Evolutionary conservation across 1,140 invertebrate species (phyloP).

Genomic region (Nomia melanderi): DNA sequence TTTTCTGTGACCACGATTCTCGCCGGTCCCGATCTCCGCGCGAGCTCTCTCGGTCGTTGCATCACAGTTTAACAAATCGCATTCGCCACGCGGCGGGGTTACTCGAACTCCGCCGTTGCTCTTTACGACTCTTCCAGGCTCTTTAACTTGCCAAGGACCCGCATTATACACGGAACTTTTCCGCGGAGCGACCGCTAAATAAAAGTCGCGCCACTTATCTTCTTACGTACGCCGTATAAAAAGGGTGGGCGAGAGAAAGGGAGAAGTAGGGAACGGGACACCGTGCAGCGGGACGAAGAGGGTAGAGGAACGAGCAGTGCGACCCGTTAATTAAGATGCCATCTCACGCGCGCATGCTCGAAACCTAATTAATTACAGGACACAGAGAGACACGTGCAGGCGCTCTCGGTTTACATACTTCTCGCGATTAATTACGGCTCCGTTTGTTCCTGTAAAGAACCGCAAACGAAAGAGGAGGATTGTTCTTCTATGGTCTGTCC

Average conservation of each 20-base stretch:
- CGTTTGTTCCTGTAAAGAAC: too few relatives aligned
- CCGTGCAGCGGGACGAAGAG: not conserved
- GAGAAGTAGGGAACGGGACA: not conserved
- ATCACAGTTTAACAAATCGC: constrained; percentile 21
- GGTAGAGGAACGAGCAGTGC: not conserved
- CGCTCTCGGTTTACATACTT: not conserved
- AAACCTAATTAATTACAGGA: constrained; percentile 34
- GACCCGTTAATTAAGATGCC: constrained; percentile 40
- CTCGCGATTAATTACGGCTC: constrained; percentile 20
- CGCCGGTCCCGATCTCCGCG: not conserved
- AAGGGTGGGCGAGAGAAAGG: too few relatives aligned
- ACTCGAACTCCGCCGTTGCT: not conserved
- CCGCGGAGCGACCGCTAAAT: constrained; percentile 7
- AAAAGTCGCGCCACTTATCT: constrained; percentile 29
- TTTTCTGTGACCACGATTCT: constrained; percentile 26
- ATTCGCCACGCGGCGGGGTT: not conserved
- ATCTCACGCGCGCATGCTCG: constrained; percentile 24
- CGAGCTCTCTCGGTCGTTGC: not conserved
- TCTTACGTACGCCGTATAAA: constrained; percentile 3
- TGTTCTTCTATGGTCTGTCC: not conserved
- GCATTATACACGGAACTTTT: constrained; percentile 19
- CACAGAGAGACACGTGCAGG: not conserved
- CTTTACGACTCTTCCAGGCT: not conserved
- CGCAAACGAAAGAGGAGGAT: not conserved
- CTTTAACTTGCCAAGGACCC: constrained; percentile 6